These are phyloP conservation scores for Poliocrania exsul DNA, from an alignment of 2,797 vertebrate genomes.

Conservation along the genomic window DNA sequence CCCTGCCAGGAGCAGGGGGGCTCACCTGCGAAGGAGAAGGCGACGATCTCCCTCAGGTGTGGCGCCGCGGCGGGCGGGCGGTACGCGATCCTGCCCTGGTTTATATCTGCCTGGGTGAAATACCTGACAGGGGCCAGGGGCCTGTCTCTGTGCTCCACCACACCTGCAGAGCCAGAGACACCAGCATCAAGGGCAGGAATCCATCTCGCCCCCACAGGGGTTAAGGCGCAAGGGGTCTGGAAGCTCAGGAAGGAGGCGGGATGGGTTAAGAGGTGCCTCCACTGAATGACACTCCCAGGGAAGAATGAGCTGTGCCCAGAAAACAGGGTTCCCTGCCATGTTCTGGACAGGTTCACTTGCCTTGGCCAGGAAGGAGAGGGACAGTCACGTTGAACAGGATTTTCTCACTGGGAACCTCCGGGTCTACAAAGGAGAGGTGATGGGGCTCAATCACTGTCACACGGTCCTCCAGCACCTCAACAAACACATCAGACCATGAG, in stretches of 20 bases:
- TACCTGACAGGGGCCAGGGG: constrained; percentile 75
- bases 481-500: constrained; percentile 15
- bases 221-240: neutral
- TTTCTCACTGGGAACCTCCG: constrained; percentile 85
- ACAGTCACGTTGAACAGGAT: constrained; percentile 92
- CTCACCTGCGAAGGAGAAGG: constrained; percentile 92
- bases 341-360: constrained; percentile 69
- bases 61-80: constrained; percentile 86
- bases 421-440: constrained; percentile 89
- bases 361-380: constrained; percentile 86
- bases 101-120: constrained; percentile 92
- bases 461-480: constrained; percentile 90
- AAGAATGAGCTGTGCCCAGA: neutral
- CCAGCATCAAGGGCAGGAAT: neutral
- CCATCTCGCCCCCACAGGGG: neutral
- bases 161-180: constrained; percentile 73
- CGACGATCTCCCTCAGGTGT: constrained; percentile 89
- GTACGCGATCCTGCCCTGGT: constrained; percentile 86
- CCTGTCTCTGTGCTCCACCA: constrained; percentile 84
- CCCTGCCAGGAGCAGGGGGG: neutral
- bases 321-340: neutral
- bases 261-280: neutral
- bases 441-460: constrained; percentile 88
- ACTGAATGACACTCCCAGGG: neutral
- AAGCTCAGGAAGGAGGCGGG: neutral